Evolutionary conservation across 2,797 vertebrate genomes (phyloP).

Genomic region (Darevskia mixta): DNA sequence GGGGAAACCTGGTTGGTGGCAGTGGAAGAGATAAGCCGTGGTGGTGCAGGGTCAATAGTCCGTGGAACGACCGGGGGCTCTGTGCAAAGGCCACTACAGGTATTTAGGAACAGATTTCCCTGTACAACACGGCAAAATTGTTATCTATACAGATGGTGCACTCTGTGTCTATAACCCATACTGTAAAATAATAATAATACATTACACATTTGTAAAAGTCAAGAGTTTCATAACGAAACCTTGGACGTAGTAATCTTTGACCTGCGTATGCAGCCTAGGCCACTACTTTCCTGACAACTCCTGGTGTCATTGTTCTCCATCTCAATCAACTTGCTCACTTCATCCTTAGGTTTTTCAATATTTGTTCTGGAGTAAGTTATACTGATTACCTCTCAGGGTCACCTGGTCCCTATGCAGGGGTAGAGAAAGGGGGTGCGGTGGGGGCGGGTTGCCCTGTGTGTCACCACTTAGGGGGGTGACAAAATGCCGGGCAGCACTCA

Average conservation of each 20-base stretch:
- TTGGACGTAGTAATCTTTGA: conserved; percentile 74
- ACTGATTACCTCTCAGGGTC: neutral
- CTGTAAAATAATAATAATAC: conserved; percentile 53
- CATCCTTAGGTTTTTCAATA: neutral
- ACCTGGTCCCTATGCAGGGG: fast-evolving
- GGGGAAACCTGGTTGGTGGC: too few species aligned
- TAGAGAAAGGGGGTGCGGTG: too few species aligned
- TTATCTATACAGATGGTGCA: conserved; percentile 37
- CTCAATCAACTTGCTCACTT: neutral
- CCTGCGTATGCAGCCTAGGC: conserved; percentile 46
- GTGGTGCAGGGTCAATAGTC: too few species aligned
- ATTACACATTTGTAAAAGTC: conserved; percentile 59
- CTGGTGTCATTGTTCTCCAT: conserved; percentile 61
- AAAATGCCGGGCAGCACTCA: too few species aligned
- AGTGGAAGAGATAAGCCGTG: too few species aligned
- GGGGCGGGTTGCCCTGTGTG: too few species aligned
- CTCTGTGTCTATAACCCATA: conserved; percentile 17
- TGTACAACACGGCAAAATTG: neutral
- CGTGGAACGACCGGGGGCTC: too few species aligned
- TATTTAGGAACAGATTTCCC: neutral
- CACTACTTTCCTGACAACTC: conserved; percentile 58
- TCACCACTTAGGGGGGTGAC: too few species aligned
- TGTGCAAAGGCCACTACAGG: neutral
- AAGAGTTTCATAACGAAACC: conserved; percentile 72
- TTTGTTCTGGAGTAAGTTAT: neutral